phyloP scores from a whole-genome alignment of 2,113 vertebrate species.

The Serinus canaria region DNA sequence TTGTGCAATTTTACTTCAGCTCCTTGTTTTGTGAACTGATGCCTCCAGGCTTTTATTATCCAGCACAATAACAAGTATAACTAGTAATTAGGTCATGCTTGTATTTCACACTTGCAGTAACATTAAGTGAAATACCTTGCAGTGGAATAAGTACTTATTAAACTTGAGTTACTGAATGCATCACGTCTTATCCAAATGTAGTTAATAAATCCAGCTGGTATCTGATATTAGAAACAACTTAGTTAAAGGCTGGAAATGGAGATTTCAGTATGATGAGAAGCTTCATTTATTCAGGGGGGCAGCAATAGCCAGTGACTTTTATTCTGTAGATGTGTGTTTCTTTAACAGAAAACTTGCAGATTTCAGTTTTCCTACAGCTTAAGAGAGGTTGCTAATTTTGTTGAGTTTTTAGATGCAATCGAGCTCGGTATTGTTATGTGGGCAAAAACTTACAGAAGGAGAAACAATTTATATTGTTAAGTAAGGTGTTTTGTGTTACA shows the following conservation, averaged over 20 bases:
- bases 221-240: background rate
- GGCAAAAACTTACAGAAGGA: background rate
- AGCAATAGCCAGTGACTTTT: background rate
- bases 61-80: background rate
- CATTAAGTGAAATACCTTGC: background rate
- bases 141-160: background rate
- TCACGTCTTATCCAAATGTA: background rate
- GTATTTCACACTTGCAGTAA: background rate
- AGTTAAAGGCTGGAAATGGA: background rate
- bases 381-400: background rate
- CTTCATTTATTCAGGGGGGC: background rate
- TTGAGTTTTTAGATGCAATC: background rate
- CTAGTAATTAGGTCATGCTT: background rate
- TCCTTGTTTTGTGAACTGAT: background rate
- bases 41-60: slow-evolving; percentile 8
- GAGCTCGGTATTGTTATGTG: background rate
- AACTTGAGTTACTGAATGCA: background rate
- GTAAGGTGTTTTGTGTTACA: slow-evolving; percentile 59
- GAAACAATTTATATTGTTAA: background rate
- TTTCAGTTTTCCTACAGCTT: background rate
- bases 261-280: background rate
- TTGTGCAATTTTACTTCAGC: background rate
- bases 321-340: background rate
- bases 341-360: background rate
- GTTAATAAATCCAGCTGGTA: background rate